Conservation (phyloP, 64 coral and sea anemone species). For the Montipora efflorescens region DNA sequence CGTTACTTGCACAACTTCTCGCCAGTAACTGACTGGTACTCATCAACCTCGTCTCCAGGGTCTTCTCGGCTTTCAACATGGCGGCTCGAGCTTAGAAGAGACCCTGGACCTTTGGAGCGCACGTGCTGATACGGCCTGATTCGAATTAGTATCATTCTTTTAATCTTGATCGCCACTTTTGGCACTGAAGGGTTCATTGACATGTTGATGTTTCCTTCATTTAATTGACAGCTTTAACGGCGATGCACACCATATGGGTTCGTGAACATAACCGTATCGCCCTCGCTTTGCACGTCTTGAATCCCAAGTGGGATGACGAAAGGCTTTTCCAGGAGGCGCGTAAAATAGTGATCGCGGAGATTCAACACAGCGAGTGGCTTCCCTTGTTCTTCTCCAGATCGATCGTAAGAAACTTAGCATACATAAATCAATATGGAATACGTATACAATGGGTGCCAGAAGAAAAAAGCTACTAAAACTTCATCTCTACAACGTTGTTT, state of each 20-base stretch:
- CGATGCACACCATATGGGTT: slow-evolving; percentile 58
- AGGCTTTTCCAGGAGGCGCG: slow-evolving; percentile 54
- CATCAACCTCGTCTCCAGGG: too few species aligned
- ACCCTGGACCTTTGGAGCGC: too few species aligned
- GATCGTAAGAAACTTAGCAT: slow-evolving; percentile 12
- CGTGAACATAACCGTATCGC: slow-evolving; percentile 74
- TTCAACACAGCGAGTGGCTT: slow-evolving; percentile 79
- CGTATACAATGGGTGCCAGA: too few species aligned
- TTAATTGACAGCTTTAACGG: slow-evolving; percentile 24
- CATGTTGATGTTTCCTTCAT: not conserved
- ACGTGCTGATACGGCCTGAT: too few species aligned
- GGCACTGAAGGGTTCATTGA: not conserved
- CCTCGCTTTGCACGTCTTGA: not conserved
- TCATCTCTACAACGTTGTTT: too few species aligned
- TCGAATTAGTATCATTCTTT: too few species aligned
- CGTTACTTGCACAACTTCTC: too few species aligned
- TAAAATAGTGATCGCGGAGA: slow-evolving; percentile 57
- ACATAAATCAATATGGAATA: not conserved
- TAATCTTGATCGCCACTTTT: too few species aligned
- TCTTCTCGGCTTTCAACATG: too few species aligned
- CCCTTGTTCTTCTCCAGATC: slow-evolving; percentile 23
- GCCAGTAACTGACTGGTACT: too few species aligned
- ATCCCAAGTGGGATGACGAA: slow-evolving; percentile 15
- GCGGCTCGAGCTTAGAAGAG: too few species aligned
- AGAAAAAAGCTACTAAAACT: too few species aligned